phyloP scores from a whole-genome alignment of 2,797 vertebrate genomes.

The Spheniscus humboldti region DNA sequence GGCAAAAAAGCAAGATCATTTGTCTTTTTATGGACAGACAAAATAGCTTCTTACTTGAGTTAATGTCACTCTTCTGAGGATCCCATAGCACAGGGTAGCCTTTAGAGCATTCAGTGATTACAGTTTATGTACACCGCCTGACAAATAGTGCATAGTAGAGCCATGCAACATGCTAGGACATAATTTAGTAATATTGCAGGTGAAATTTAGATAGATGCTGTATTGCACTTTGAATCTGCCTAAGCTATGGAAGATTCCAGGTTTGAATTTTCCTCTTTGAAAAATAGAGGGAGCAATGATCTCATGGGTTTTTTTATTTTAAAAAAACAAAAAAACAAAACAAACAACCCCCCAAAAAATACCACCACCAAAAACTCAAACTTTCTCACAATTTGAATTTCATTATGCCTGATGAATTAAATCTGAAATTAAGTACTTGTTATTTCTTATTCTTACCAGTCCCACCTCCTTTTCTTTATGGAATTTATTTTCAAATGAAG shows the following conservation, averaged over 20 bases:
- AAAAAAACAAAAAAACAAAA: no score
- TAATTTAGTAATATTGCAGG: background rate
- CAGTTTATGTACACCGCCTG: rapidly evolving
- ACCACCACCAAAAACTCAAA: background rate
- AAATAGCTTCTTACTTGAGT: background rate
- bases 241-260: background rate
- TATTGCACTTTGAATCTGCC: background rate
- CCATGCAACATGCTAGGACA: background rate
- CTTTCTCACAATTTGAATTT: background rate
- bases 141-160: background rate
- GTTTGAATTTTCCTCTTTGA: background rate
- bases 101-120: background rate
- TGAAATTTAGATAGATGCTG: background rate
- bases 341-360: background rate
- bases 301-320: background rate
- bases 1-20: background rate
- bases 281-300: background rate
- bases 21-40: background rate
- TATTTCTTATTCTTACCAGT: background rate
- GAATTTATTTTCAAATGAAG: background rate
- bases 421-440: background rate
- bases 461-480: background rate
- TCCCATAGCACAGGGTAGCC: background rate
- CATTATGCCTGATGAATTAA: background rate
- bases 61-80: background rate